phyloP scores from a whole-genome alignment of 2,797 vertebrate species.

The Trachurus trachurus region DNA sequence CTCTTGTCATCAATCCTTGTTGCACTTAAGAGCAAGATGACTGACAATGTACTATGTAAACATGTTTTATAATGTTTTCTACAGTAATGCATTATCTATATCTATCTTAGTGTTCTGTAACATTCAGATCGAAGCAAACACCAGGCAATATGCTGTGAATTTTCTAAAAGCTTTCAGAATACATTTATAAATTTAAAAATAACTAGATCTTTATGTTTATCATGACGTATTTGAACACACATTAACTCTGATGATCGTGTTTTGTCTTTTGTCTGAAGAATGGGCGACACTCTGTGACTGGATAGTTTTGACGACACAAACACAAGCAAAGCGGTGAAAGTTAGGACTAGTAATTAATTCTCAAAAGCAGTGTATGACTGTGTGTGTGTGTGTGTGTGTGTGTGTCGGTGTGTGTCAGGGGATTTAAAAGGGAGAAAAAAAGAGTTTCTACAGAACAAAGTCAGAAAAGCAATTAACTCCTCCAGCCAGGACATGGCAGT shows the following conservation, averaged over 20 bases:
- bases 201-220: neutral
- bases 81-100: neutral
- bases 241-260: neutral
- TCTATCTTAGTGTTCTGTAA: neutral
- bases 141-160: neutral
- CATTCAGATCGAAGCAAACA: neutral
- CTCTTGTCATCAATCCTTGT: neutral
- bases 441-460: slow-evolving; percentile 63
- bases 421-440: slow-evolving; percentile 7
- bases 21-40: neutral
- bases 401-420: slow-evolving; percentile 21
- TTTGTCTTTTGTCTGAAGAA: slow-evolving; percentile 13
- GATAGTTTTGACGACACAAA: slow-evolving; percentile 59
- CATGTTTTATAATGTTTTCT: neutral
- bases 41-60: neutral
- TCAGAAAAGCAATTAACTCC: slow-evolving; percentile 79
- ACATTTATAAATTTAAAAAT: neutral
- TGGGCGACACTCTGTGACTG: slow-evolving; percentile 19
- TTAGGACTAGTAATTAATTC: slow-evolving; percentile 69
- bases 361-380: slow-evolving; percentile 24
- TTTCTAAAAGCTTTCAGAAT: neutral
- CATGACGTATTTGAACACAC: neutral
- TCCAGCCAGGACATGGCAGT: slow-evolving; percentile 70
- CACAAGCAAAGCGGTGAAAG: slow-evolving; percentile 57
- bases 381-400: slow-evolving; percentile 15